Conservation (phyloP, 2,113 vertebrate genomes). For the Amazona guildingii region DNA sequence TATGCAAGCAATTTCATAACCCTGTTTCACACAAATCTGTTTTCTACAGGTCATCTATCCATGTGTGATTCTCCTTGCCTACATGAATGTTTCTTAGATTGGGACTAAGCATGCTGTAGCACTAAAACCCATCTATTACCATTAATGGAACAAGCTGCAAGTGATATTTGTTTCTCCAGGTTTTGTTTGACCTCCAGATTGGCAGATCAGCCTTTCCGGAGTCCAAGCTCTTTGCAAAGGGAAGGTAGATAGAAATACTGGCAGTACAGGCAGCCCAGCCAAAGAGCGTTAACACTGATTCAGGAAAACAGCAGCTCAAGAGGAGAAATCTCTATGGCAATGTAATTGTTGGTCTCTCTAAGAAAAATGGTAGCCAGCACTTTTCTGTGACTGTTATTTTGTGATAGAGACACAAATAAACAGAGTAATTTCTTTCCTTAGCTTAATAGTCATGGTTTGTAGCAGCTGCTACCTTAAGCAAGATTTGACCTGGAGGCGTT, state of each 20-base stretch:
- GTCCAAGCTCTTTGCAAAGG: not conserved
- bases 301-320: not conserved
- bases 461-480: not conserved
- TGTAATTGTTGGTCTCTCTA: not conserved
- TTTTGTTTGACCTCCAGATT: conserved; percentile 31
- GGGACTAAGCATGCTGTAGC: not conserved
- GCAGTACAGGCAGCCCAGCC: not conserved
- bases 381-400: not conserved
- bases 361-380: not conserved
- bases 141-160: not conserved
- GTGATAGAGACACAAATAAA: not conserved
- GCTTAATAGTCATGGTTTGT: not conserved
- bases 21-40: not conserved
- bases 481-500: not conserved
- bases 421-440: not conserved
- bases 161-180: not conserved
- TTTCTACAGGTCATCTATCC: not conserved
- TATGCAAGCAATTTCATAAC: not conserved
- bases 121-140: not conserved
- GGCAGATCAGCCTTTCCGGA: not conserved
- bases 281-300: conserved; percentile 1
- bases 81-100: not conserved
- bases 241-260: not conserved
- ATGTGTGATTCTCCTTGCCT: not conserved
- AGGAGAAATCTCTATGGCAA: conserved; percentile 7